These are phyloP conservation scores for Stratiomys singularior DNA, from an alignment of 2,888 invertebrate genomes.

Conservation along the genomic window DNA sequence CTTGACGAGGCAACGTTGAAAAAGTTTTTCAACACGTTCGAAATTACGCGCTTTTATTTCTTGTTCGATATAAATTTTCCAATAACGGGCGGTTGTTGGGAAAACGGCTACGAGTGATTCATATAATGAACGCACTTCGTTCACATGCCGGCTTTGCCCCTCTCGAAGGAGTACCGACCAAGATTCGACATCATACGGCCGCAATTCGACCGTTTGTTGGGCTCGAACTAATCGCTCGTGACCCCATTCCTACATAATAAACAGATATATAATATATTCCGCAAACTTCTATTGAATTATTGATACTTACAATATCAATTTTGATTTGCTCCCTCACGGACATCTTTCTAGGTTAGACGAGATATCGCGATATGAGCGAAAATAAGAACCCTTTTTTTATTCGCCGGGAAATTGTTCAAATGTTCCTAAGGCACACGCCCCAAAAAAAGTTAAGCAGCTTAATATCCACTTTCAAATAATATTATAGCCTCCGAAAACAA, in stretches of 20 bases:
- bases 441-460: too few species aligned
- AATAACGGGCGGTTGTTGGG: slow-evolving; percentile 96
- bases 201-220: slow-evolving; percentile 86
- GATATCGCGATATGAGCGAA: too few species aligned
- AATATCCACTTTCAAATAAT: too few species aligned
- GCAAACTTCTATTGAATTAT: neutral
- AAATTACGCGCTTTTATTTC: slow-evolving; percentile 97
- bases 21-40: slow-evolving; percentile 99
- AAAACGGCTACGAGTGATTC: slow-evolving; percentile 95
- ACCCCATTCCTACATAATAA: slow-evolving; percentile 79
- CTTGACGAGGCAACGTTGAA: slow-evolving; percentile 97
- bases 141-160: slow-evolving; percentile 86
- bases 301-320: slow-evolving; percentile 64
- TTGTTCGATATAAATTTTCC: slow-evolving; percentile 99
- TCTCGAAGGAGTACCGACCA: slow-evolving; percentile 97
- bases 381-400: too few species aligned
- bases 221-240: slow-evolving; percentile 85
- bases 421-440: too few species aligned
- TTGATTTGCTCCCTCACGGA: slow-evolving; percentile 64
- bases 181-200: slow-evolving; percentile 94
- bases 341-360: slow-evolving; percentile 55
- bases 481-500: too few species aligned
- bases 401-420: too few species aligned
- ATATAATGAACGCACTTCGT: slow-evolving; percentile 90
- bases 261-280: neutral